These are phyloP conservation scores for Geodia barretti DNA, from an alignment of 37 sponge, comb jelly and placozoan species.

Conservation along the genomic window DNA sequence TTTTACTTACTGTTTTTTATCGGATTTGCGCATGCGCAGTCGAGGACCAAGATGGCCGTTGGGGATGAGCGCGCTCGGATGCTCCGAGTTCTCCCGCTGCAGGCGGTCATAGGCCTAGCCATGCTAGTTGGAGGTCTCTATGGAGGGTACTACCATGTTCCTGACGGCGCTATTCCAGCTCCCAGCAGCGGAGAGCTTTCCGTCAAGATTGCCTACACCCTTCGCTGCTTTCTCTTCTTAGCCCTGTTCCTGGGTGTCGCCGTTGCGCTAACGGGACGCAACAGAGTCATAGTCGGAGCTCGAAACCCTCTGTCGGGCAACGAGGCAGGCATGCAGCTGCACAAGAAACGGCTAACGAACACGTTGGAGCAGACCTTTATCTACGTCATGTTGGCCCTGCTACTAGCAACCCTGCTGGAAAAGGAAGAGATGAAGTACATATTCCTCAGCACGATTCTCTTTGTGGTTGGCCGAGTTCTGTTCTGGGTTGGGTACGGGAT, in stretches of 20 bases:
- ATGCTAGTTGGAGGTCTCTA: background rate
- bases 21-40: too few species aligned
- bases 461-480: constrained; percentile 47
- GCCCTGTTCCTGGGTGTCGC: constrained; percentile 20
- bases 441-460: constrained; percentile 32
- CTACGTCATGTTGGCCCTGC: constrained; percentile 1
- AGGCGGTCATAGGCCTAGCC: background rate
- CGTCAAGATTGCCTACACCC: constrained; percentile 18
- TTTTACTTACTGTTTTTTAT: too few species aligned
- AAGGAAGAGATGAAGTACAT: constrained; percentile 58
- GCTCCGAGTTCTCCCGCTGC: too few species aligned
- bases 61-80: too few species aligned
- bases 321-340: constrained; percentile 29
- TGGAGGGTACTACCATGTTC: constrained; percentile 9
- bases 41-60: too few species aligned
- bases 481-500: constrained; percentile 61
- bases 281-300: constrained; percentile 1
- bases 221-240: constrained; percentile 20
- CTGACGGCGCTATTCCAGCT: background rate
- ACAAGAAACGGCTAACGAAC: constrained; percentile 56
- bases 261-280: background rate
- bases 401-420: constrained; percentile 33
- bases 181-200: constrained; percentile 11
- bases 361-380: constrained; percentile 58
- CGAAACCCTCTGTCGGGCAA: constrained; percentile 47